Base-by-base conservation (phyloP, 1,140 invertebrate species). In the Tachypleus tridentatus region DNA sequence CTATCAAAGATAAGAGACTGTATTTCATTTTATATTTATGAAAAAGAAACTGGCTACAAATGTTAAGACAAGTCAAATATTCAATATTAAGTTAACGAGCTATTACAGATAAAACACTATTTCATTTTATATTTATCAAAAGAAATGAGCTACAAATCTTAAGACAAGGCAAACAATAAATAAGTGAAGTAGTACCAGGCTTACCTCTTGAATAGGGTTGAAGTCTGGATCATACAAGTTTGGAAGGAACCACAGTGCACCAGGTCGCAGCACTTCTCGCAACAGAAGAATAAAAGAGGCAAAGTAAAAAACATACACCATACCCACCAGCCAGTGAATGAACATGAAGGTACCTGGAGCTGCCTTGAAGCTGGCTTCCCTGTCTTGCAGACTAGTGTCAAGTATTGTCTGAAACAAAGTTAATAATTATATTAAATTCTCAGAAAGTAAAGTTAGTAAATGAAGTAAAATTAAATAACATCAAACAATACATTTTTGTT, bases 241-340 rank as follows among this genome's bases (percentile, higher is more conserved):
- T 70, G 94, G 83, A 60, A 95, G 78, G 75, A 98, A 98, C 94
- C 94, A 98, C 1, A 98, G 79, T 0, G 98, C 93, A 0, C 96
- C 96, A 0, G 96, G 96, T 61, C 95, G 80, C 5, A 99, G 75
- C 4, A 98, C 91, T 79, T 99, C 97, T 58, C 96, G 80, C 4
- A 98, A 76, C 2, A 98, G 78, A 1, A 98, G 80, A 53, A 98
- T 92, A 74, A 98, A 98, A 0, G 94, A 97, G 6, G 96, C 97
- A 75, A 98, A 98, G 78, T 99, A 99, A 77, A 99, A 99, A 10
- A 99, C 93, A 77, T 97, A 99, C 3, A 99, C 87, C 93, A 98
- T 98, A 62, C 96, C 96, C n/a, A 96, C 89, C 7, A 98, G 82
- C 97, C 97, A 99, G 77, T 99, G 96, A 61, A 98, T 88, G 74